Evolutionary conservation across 1,140 invertebrate genomes (phyloP), one percentile per base, ranked within the genome.

Genomic region (Acromyrmex echinatior): DNA sequence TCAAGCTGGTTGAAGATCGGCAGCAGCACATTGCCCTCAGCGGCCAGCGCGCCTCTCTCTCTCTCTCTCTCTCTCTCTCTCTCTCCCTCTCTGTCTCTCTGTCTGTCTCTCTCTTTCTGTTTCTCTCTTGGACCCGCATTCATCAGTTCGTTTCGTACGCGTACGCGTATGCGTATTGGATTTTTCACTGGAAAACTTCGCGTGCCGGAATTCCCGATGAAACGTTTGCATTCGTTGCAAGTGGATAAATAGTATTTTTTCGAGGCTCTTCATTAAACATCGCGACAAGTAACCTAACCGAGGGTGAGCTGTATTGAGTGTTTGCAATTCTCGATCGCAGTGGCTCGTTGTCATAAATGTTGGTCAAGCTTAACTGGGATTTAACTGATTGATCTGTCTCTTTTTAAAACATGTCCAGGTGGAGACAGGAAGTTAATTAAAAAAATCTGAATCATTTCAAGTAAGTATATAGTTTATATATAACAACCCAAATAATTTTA

Each of bases 1-100:
- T 90, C 85, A 90, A 89, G 49, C 86, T 74, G 71, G 85, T 87
- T 89, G 63, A 74, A 74, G 63, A 81, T 74, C 66, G 74, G 73
- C 45, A 65, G 68, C 60, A 60, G 65, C 78, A 14, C 78, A 53
- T 70, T 70, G 78, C 78, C 31, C 78, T 39, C 65, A 10, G 14
- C 31, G 35, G 5, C 51, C 35, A 66, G n/a, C 78, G 63, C n/a
- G 21, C 21, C 51, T 35, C 49, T 58, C n/a, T 35, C 16, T 56
- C 16, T 16, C 51, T 28, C 76, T 31, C 28, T 58, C 68, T 28
- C 39, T 31, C 31, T 31, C 31, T 18, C 68, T 21, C 18, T 35
- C 9, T 56, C 16, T 16, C 25, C 51, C 39, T 28, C 25, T 18
- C 68, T 35, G 4, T 35, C 3, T 56, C 16, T 16, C 53, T 28